phyloP scores from a whole-genome alignment of 1,140 invertebrate species.

The Drosophila pallidifrons region DNA sequence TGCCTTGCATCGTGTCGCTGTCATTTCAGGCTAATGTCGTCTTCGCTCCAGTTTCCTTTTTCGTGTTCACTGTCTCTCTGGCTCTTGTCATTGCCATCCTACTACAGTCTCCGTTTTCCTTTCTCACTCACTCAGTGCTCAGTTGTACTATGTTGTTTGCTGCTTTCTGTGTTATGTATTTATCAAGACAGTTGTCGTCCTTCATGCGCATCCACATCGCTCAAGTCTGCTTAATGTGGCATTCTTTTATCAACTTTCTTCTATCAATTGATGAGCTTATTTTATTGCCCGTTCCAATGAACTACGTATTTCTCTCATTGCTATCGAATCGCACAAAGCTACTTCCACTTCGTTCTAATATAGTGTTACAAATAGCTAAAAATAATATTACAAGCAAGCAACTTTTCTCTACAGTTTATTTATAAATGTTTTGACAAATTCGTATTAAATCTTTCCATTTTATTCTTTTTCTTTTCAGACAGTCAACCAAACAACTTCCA shows the following conservation, averaged over 20 bases:
- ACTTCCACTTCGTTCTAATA: not conserved
- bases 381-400: too few species aligned
- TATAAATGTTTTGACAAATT: constrained; percentile 10
- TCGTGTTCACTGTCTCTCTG: constrained; percentile 76
- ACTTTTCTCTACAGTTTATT: not conserved
- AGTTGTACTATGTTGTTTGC: constrained; percentile 3
- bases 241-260: constrained; percentile 62
- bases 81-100: constrained; percentile 57
- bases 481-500: not conserved
- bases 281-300: constrained; percentile 19
- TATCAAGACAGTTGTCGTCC: constrained; percentile 57
- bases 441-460: not conserved
- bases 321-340: not conserved
- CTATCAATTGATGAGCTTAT: constrained; percentile 46
- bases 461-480: constrained; percentile 23
- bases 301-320: not conserved
- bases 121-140: constrained; percentile 23
- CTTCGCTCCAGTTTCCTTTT: constrained; percentile 80
- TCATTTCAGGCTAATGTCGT: constrained; percentile 81
- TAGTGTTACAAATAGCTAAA: not conserved
- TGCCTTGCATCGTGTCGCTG: constrained; percentile 78
- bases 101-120: too few species aligned
- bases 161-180: constrained; percentile 22
- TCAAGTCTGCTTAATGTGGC: constrained; percentile 70
- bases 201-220: constrained; percentile 59